Conservation (phyloP, 2,797 vertebrate genomes). For the Enteromius afrohamiltoni region DNA sequence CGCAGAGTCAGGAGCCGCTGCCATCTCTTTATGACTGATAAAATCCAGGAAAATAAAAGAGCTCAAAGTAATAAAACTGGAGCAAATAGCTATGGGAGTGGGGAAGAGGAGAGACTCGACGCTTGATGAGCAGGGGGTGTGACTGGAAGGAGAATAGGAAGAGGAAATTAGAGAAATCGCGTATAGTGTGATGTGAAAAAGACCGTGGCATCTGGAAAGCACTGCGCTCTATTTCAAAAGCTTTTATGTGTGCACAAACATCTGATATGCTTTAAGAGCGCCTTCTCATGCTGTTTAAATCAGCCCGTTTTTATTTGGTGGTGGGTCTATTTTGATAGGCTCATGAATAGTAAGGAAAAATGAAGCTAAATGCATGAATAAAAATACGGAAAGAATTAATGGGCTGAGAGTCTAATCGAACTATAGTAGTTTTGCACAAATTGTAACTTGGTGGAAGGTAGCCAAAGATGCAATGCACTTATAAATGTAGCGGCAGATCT, state of each 20-base stretch:
- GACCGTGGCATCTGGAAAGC: background rate
- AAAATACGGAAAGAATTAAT: background rate
- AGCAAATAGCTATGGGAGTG: background rate
- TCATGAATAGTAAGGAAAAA: background rate
- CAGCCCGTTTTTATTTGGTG: background rate
- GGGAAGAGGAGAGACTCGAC: slow-evolving; percentile 10
- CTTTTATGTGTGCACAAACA: background rate
- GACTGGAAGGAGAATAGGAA: slow-evolving; percentile 27
- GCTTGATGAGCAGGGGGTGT: slow-evolving; percentile 27
- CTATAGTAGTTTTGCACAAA: background rate
- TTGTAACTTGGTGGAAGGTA: background rate
- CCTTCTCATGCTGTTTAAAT: background rate
- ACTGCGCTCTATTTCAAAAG: background rate
- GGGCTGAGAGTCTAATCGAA: background rate
- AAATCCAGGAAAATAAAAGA: slow-evolving; percentile 45
- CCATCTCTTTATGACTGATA: slow-evolving; percentile 39
- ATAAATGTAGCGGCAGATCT: background rate
- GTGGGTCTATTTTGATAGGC: background rate
- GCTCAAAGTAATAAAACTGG: slow-evolving; percentile 26
- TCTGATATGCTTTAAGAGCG: background rate
- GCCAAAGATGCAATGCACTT: background rate
- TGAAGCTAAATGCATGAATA: background rate
- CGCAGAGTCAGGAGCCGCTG: slow-evolving; percentile 8
- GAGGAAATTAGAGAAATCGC: slow-evolving; percentile 29
- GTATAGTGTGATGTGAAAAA: slow-evolving; percentile 1